Evolutionary conservation across 2,113 vertebrate species (phyloP), one percentile per base, ranked within the genome.

Genomic region (Centropristis striata): DNA sequence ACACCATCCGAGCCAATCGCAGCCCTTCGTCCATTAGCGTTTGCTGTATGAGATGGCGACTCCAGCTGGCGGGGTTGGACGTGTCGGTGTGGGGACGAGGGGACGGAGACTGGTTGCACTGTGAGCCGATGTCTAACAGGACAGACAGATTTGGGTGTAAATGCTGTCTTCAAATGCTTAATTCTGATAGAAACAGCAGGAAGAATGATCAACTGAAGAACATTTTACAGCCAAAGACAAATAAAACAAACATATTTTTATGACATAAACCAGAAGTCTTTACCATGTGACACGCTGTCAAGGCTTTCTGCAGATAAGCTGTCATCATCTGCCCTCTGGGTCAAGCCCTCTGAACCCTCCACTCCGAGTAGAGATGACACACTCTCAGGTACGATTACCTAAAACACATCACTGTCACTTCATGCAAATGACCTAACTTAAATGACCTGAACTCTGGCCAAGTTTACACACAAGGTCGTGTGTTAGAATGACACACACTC

Each of bases 11-110:
- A 83, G 98, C 98, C 95, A 99, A 89, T 92, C 98, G 96, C 91
- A 99, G 95, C 88, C 98, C 98, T 94, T 98, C 97, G 13, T 99
- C 97, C 97, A 98, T 98, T 86, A 98, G 94, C 15, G 97, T 98
- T 94, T 98, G 98, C 93, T 99, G 97, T 86, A 99, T 96, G 92
- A 99, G 96, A 88, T 98, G 97, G 70, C 98, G 97, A 76, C 96
- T 98, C 97, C 97, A 97, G 84, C 91, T 95, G 89, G 96, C 92
- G 6, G 95, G 92, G 75, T 96, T 95, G 86, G 96, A 94, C 81
- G 95, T 88, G 75, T 98, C 97, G 53, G 95, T 90, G 88, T 93
- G 90, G 20, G 87, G 86, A 1, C 92, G 93, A 49, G 96, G 96
- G 5, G 97, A 97, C 4, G 93, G 91, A 71, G 94, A 93, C 80